A percentile compares a stretch with the other conserved stretches of the same genome.
Conservation (phyloP, 2,888 invertebrate genomes). For the Cheilosia grossa region DNA sequence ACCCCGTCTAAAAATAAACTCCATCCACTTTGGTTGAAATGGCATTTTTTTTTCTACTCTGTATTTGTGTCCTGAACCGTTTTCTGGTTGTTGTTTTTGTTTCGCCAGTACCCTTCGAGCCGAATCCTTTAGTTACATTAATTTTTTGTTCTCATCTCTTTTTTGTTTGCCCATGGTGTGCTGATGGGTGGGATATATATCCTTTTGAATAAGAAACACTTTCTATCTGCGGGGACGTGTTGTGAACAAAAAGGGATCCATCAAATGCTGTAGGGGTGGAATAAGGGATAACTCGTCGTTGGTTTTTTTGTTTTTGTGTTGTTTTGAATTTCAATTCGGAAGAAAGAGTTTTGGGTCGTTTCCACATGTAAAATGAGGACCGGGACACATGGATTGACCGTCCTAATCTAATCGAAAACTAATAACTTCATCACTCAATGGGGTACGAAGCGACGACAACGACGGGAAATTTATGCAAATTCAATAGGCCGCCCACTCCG, state of each 20-base stretch:
- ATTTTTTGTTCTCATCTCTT: slow-evolving; percentile 32
- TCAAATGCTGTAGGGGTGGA: slow-evolving; percentile 66
- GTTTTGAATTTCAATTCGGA: slow-evolving; percentile 58
- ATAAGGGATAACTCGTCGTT: slow-evolving; percentile 55
- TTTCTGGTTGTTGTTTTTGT: slow-evolving; percentile 19
- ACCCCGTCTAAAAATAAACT: slow-evolving; percentile 67
- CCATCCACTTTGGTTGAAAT: slow-evolving; percentile 46
- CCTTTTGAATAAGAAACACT: slow-evolving; percentile 68
- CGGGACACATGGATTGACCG: slow-evolving; percentile 2
- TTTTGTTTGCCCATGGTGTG: slow-evolving; percentile 44
- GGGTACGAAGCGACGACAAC: slow-evolving; percentile 39
- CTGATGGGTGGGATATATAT: slow-evolving; percentile 42
- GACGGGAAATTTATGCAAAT: slow-evolving; percentile 67
- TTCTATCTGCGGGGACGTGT: slow-evolving; percentile 53
- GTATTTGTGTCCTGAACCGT: slow-evolving; percentile 56
- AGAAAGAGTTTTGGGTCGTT: slow-evolving; percentile 45
- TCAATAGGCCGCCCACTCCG: slow-evolving; percentile 39
- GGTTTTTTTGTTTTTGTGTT: slow-evolving; percentile 13
- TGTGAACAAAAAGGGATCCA: slow-evolving; percentile 60
- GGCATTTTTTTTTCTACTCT: slow-evolving; percentile 32
- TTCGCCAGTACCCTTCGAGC: slow-evolving; percentile 42
- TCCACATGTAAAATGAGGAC: slow-evolving; percentile 37
- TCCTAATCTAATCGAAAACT: slow-evolving; percentile 72
- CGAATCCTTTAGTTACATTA: slow-evolving; percentile 60
- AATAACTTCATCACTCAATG: slow-evolving; percentile 66